A percentile compares a stretch with the other conserved stretches of the same genome.
Conservation (phyloP, 2,888 invertebrate genomes). For the Agapostemon virescens region DNA sequence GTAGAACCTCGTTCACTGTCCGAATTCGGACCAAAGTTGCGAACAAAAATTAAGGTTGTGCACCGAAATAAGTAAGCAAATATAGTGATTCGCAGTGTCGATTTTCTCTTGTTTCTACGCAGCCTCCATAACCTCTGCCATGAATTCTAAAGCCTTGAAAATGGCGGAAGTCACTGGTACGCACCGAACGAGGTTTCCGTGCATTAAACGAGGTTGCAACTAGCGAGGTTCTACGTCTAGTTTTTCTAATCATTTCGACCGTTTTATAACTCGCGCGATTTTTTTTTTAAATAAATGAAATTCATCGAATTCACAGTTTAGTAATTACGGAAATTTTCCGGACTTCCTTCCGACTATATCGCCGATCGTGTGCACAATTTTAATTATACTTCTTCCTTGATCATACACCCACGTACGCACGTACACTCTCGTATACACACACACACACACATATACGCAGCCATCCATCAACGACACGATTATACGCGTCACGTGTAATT, state of each 20-base stretch:
- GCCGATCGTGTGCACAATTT: neutral
- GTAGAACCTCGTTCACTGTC: too few species aligned
- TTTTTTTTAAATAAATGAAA: neutral
- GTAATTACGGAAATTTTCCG: neutral
- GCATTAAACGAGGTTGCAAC: too few species aligned
- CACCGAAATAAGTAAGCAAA: too few species aligned
- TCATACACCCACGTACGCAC: neutral
- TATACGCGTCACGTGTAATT: conserved; percentile 26
- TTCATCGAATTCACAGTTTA: neutral
- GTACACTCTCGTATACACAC: neutral
- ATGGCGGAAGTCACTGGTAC: too few species aligned
- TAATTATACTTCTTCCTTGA: neutral
- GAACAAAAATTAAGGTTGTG: too few species aligned
- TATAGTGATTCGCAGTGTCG: too few species aligned
- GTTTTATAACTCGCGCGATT: neutral
- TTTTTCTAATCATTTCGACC: neutral
- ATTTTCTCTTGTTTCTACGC: too few species aligned
- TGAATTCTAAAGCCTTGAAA: too few species aligned
- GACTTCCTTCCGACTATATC: neutral
- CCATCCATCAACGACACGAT: conserved; percentile 35
- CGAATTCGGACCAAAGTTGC: too few species aligned
- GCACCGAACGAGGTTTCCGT: neutral
- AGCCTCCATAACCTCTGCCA: too few species aligned
- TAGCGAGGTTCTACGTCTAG: neutral
- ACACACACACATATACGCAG: neutral